phyloP scores from a whole-genome alignment of 2,113 vertebrate species.

The Scomber colias region DNA sequence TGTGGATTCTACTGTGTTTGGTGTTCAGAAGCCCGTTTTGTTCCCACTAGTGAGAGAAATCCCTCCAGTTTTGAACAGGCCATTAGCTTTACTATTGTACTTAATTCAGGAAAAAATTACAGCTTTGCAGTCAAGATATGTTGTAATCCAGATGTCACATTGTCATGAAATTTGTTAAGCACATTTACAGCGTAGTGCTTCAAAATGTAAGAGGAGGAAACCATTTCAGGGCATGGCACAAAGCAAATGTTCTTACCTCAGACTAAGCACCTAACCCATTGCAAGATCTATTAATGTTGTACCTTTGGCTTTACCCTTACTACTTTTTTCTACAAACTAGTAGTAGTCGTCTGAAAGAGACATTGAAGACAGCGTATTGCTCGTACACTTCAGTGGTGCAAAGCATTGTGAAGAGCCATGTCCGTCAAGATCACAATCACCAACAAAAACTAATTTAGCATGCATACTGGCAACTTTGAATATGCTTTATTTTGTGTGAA shows the following conservation, averaged over 20 bases:
- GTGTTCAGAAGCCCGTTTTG: neutral
- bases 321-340: neutral
- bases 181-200: neutral
- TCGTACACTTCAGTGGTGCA: too few relatives aligned
- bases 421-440: too few relatives aligned
- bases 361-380: too few relatives aligned
- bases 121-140: neutral
- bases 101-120: conserved; percentile 7
- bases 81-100: conserved; percentile 3
- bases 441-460: too few relatives aligned
- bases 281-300: too few relatives aligned
- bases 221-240: neutral
- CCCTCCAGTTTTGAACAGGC: neutral
- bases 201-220: neutral
- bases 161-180: neutral
- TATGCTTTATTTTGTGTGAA: too few relatives aligned
- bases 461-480: neutral
- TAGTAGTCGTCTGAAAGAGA: too few relatives aligned
- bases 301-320: neutral
- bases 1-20: neutral
- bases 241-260: neutral
- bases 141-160: neutral
- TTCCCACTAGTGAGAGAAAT: neutral
- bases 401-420: too few relatives aligned
- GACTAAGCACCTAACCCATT: neutral